Percentiles rank a stretch among this genome's conserved stretches.
Evolutionary conservation across 1,140 invertebrate species (phyloP).

Genomic region (Sarcophaga peregrina): DNA sequence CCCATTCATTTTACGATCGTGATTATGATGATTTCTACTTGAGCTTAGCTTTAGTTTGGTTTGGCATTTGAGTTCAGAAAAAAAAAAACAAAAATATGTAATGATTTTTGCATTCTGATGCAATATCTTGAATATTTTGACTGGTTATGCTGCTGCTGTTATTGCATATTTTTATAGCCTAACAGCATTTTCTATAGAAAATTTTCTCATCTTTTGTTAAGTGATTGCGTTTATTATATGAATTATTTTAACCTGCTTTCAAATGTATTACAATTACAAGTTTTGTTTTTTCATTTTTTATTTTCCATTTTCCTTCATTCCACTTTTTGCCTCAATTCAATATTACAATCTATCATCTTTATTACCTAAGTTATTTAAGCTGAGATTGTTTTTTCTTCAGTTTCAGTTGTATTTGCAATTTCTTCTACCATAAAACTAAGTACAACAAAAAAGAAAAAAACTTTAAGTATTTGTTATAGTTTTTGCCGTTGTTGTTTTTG

Average conservation of each 20-base stretch:
- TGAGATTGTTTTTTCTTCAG: background rate
- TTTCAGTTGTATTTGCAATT: background rate
- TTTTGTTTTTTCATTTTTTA: background rate
- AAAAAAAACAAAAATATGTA: too few relatives aligned
- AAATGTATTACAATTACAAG: background rate
- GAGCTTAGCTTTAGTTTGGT: too few relatives aligned
- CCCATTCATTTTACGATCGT: too few relatives aligned
- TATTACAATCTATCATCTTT: background rate
- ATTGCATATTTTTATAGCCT: too few relatives aligned
- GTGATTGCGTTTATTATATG: conserved; percentile 35
- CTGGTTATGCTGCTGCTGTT: background rate
- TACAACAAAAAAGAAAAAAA: background rate
- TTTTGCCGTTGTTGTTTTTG: background rate
- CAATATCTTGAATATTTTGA: conserved; percentile 9
- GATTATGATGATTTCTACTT: too few relatives aligned
- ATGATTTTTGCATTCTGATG: background rate
- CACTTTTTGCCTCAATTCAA: background rate
- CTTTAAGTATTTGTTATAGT: background rate
- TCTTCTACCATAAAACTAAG: background rate
- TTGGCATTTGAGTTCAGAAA: too few relatives aligned
- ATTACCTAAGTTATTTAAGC: background rate
- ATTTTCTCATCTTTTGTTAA: conserved; percentile 29
- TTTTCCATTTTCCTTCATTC: background rate
- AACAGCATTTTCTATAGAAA: background rate
- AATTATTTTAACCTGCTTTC: conserved; percentile 35